Percentiles rank a stretch among this genome's conserved stretches.
phyloP scores from a whole-genome alignment of 2,888 invertebrate species.

The Tenthredo notha region DNA sequence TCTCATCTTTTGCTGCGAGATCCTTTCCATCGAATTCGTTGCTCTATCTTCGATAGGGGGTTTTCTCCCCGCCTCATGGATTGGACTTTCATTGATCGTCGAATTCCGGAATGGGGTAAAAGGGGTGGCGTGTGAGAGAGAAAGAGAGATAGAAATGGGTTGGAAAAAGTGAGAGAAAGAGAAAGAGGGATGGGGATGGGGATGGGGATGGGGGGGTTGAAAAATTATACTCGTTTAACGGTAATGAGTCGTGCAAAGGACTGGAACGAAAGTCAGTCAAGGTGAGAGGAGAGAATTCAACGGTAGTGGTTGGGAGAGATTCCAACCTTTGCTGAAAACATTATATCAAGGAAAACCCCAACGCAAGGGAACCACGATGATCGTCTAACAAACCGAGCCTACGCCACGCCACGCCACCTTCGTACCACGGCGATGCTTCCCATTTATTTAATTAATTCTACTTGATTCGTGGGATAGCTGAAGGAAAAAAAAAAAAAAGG shows the following conservation, averaged over 20 bases:
- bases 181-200: background rate
- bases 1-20: slow-evolving; percentile 25
- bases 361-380: slow-evolving; percentile 12
- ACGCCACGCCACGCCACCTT: slow-evolving; percentile 21
- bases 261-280: slow-evolving; percentile 49
- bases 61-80: slow-evolving; percentile 5
- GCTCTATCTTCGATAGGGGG: slow-evolving; percentile 1
- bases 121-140: background rate
- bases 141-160: background rate
- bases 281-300: slow-evolving; percentile 32
- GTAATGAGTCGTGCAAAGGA: slow-evolving; percentile 60
- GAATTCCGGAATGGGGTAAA: slow-evolving; percentile 23
- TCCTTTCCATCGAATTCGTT: slow-evolving; percentile 30
- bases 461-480: slow-evolving; percentile 6
- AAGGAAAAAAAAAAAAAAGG: background rate
- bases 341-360: slow-evolving; percentile 36
- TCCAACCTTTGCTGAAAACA: slow-evolving; percentile 23
- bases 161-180: background rate
- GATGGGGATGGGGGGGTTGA: slow-evolving; percentile 54
- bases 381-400: slow-evolving; percentile 58
- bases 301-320: slow-evolving; percentile 31
- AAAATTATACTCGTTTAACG: slow-evolving; percentile 65
- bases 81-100: slow-evolving; percentile 58
- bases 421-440: slow-evolving; percentile 49
- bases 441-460: slow-evolving; percentile 68